Evolutionary conservation across 2,888 invertebrate genomes (phyloP).

Genomic region (Melieria crassipennis): DNA sequence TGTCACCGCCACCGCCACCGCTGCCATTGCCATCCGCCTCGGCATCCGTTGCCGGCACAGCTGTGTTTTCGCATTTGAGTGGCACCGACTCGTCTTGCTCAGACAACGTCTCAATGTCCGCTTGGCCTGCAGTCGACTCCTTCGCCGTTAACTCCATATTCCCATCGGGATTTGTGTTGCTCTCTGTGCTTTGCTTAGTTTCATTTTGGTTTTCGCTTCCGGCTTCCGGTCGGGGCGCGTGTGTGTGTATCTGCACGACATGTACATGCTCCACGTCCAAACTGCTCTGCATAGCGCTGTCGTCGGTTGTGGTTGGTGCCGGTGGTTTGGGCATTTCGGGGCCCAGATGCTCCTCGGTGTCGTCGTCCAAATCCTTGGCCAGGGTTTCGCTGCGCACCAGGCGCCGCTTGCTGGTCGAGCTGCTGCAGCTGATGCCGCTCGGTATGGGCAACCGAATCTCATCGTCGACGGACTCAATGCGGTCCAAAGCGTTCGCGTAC

Average conservation of each 20-base stretch:
- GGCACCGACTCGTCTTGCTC: neutral
- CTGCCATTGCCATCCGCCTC: neutral
- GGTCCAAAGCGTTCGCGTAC: constrained; percentile 44
- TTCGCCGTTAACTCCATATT: neutral
- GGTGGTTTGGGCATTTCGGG: neutral
- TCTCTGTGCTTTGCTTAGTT: neutral
- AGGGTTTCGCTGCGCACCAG: constrained; percentile 60
- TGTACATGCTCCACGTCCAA: constrained; percentile 48
- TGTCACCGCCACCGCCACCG: neutral
- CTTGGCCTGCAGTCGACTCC: neutral
- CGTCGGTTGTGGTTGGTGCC: neutral
- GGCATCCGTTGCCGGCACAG: neutral
- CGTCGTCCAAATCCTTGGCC: constrained; percentile 56
- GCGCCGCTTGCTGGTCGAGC: constrained; percentile 44
- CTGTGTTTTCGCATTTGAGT: too few relatives aligned
- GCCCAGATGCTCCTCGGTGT: constrained; percentile 37
- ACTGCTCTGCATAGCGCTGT: constrained; percentile 19
- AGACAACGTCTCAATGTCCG: neutral
- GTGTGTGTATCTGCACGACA: constrained; percentile 40
- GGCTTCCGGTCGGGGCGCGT: constrained; percentile 16
- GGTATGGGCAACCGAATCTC: constrained; percentile 53
- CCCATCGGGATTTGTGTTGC: neutral
- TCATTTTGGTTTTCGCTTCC: neutral
- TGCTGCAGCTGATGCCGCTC: constrained; percentile 14
- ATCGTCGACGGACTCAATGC: constrained; percentile 55